phyloP scores from a whole-genome alignment of 2,113 vertebrate species.

The Lophius piscatorius region DNA sequence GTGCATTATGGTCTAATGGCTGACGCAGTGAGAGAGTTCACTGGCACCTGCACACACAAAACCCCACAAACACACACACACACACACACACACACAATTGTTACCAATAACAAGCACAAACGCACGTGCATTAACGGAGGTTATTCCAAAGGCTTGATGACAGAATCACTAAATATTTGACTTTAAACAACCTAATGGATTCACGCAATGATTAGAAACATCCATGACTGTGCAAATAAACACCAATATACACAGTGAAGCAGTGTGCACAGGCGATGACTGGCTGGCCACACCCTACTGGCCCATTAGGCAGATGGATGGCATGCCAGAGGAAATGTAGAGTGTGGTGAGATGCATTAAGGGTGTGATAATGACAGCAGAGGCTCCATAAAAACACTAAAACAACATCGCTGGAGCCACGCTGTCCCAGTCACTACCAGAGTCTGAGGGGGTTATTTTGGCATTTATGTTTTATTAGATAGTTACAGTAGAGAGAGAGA shows the following conservation, averaged over 20 bases:
- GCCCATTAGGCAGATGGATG: slow-evolving; percentile 75
- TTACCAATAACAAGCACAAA: slow-evolving; percentile 6
- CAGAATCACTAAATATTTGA: slow-evolving; percentile 2
- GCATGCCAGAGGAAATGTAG: slow-evolving; percentile 60
- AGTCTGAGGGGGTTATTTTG: not conserved
- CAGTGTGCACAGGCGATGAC: slow-evolving; percentile 49
- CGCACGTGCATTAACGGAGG: too few species aligned
- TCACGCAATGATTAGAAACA: slow-evolving; percentile 1
- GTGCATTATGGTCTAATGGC: slow-evolving; percentile 65
- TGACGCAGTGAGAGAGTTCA: slow-evolving; percentile 46
- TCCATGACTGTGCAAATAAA: slow-evolving; percentile 9
- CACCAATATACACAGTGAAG: slow-evolving; percentile 40
- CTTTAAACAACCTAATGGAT: not conserved
- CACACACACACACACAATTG: slow-evolving; percentile 7
- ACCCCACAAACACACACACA: slow-evolving; percentile 17
- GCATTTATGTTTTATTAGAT: not conserved
- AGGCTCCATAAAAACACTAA: slow-evolving; percentile 28
- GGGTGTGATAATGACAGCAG: slow-evolving; percentile 65
- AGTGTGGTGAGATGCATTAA: slow-evolving; percentile 73
- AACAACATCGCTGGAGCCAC: slow-evolving; percentile 39
- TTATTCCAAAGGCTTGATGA: too few species aligned
- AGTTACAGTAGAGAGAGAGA: not conserved
- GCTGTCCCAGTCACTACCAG: slow-evolving; percentile 16
- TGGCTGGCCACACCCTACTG: slow-evolving; percentile 57
- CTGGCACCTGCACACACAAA: slow-evolving; percentile 25